phyloP scores from a whole-genome alignment of 2,113 vertebrate species.

The Turdus rufiventris region DNA sequence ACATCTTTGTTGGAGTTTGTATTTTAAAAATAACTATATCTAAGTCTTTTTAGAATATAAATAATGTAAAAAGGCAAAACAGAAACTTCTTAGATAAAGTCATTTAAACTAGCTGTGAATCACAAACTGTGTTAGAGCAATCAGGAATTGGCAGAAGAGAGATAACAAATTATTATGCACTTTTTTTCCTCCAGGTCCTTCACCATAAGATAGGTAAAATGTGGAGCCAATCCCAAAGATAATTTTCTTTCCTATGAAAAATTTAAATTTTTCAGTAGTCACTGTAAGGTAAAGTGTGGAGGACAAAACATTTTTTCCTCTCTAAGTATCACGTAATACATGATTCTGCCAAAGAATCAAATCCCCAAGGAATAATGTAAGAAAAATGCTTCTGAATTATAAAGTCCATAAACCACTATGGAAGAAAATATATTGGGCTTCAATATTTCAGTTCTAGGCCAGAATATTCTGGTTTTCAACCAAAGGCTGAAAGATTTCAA shows the following conservation, averaged over 20 bases:
- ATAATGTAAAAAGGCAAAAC: background rate
- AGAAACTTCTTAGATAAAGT: background rate
- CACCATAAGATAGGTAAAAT: background rate
- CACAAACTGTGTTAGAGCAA: background rate
- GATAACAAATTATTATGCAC: rapidly evolving
- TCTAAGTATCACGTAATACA: background rate
- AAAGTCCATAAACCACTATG: background rate
- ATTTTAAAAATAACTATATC: background rate
- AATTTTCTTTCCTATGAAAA: background rate
- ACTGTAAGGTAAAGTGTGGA: rapidly evolving
- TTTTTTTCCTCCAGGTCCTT: background rate
- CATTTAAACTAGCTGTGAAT: background rate
- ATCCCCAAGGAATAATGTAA: background rate
- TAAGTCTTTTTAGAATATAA: background rate
- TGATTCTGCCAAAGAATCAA: background rate
- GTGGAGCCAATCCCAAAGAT: background rate
- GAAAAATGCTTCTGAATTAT: background rate
- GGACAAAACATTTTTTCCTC: background rate
- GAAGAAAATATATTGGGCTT: background rate
- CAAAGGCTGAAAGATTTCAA: background rate
- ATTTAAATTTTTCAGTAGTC: background rate
- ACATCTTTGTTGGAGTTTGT: background rate
- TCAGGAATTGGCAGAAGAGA: rapidly evolving
- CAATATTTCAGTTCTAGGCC: background rate
- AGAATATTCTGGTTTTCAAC: background rate